Evolutionary conservation across 2,113 vertebrate species (phyloP), one percentile per base, ranked within the genome.

Genomic region (Bolborhynchus lineola): DNA sequence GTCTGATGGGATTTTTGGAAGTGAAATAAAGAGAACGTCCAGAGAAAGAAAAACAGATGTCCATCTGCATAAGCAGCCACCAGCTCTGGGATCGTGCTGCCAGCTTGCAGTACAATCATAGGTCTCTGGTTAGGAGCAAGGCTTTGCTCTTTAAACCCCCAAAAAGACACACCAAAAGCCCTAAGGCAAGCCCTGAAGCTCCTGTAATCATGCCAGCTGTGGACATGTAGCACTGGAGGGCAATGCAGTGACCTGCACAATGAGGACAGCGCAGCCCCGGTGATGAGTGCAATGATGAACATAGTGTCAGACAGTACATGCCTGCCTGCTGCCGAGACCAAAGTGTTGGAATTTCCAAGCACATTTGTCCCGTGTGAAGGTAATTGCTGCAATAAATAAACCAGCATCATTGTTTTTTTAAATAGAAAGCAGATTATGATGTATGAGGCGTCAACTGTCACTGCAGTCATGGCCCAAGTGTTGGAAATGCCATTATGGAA

Each of bases 401-500:
- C 24, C 69, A 59, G 29, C 4, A 0, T 49, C 1, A 1, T 69
- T 75, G 37, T 9, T 77, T 89, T 89, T 82, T 69, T 3, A 50
- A 90, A 94, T 47, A 82, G 78, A 74, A 92, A 96, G 72, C 95
- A 78, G 91, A 35, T 92, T 47, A 17, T 70, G 81, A 83, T 60
- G 60, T 37, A 90, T 59, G 52, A 64, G 62, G 92, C 21, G 88
- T 69, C 95, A 44, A 44, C 37, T 86, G 84, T 67, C 65, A 15
- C 67, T 24, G 68, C 62, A 28, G 72, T 60, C 19, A 0, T 7
- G 24, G 77, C 65, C 80, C 50, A 15, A 23, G 41, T 49, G 85
- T 92, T 92, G 86, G 88, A 86, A 83, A 91, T 75, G 71, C 77
- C 86, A 95, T 95, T 93, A 95, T 33, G 52, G 88, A 78, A 79